Evolutionary conservation across 30 jellyfish, hydroid and myxozoan genomes (phyloP).

Genomic region (Rhopilema esculentum): DNA sequence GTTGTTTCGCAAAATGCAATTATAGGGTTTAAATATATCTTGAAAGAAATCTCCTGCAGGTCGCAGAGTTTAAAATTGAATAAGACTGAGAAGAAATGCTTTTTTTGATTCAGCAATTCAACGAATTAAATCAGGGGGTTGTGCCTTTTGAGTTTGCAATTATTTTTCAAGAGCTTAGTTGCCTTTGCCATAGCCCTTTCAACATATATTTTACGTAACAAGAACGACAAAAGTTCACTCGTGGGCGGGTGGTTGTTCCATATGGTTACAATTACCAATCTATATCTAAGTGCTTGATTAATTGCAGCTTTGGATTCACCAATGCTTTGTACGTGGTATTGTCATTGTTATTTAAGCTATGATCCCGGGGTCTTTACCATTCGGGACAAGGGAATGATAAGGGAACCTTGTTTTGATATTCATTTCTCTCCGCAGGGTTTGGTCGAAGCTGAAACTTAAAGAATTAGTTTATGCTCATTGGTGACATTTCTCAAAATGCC

Average conservation of each 20-base stretch:
- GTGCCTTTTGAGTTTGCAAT: no score
- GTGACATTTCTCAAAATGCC: conserved; percentile 33
- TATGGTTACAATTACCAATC: neutral
- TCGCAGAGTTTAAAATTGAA: neutral
- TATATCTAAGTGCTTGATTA: neutral
- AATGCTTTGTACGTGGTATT: neutral
- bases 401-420: neutral
- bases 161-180: no score
- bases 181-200: no score
- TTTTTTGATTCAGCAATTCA: neutral
- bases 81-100: neutral
- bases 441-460: neutral
- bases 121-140: neutral
- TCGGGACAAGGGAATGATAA: neutral
- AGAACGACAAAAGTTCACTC: no score
- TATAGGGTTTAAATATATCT: neutral
- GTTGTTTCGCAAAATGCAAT: neutral
- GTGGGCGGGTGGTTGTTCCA: neutral
- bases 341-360: neutral
- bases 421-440: neutral
- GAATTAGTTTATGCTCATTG: neutral
- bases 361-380: neutral
- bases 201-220: no score
- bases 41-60: neutral
- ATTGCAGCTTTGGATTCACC: neutral